Percentiles rank a stretch among this genome's conserved stretches.
Conservation (phyloP, 2,888 invertebrate genomes). For the Maniola hyperantus region DNA sequence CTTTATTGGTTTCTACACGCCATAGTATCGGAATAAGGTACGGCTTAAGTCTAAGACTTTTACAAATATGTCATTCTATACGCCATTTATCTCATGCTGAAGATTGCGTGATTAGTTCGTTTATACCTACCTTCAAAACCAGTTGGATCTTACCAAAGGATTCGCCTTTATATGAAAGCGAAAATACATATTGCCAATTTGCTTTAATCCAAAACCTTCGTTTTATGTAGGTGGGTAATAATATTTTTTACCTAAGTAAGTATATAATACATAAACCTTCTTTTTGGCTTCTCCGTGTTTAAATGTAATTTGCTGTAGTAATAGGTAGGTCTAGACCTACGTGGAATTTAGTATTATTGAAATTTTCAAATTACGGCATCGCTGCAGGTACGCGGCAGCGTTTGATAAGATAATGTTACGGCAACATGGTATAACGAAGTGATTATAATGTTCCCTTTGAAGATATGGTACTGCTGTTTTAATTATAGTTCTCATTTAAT, state of each 20-base stretch:
- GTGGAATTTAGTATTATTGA: conserved; percentile 6
- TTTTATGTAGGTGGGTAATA: no score
- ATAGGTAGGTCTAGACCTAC: background rate
- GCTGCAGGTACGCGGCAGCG: background rate
- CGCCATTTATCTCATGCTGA: background rate
- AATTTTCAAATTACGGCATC: background rate
- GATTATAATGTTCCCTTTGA: conserved; percentile 1
- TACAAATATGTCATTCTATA: no score
- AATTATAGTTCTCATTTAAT: background rate
- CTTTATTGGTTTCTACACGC: no score
- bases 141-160: background rate
- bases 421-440: background rate
- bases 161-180: background rate
- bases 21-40: no score
- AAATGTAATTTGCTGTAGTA: background rate
- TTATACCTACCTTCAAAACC: no score
- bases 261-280: background rate
- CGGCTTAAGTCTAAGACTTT: no score
- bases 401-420: background rate
- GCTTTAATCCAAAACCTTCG: no score
- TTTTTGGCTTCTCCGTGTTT: background rate
- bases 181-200: conserved; percentile 2
- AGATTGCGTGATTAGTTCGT: background rate
- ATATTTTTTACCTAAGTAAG: background rate
- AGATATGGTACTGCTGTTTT: background rate